These are phyloP conservation scores for Cyaniris semiargus DNA, from an alignment of 2,888 invertebrate genomes.

Conservation along the genomic window DNA sequence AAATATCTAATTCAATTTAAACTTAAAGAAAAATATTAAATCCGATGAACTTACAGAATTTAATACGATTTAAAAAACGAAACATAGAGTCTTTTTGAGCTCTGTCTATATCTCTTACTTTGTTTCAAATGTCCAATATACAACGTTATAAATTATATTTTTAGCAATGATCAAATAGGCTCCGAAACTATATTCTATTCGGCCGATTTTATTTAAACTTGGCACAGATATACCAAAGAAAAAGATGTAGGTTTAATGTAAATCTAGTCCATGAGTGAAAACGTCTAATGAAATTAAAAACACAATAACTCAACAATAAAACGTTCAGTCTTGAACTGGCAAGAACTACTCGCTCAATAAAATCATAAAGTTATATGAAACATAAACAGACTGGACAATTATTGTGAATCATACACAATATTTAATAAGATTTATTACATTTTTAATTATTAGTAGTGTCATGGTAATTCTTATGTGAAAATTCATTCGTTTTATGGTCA, in stretches of 20 bases:
- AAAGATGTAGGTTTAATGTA: background rate
- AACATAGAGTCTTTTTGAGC: too few species aligned
- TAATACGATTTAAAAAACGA: too few species aligned
- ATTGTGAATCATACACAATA: constrained; percentile 8
- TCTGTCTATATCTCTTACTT: too few species aligned
- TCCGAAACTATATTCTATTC: too few species aligned
- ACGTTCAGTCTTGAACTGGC: background rate
- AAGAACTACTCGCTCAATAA: background rate
- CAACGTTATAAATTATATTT: too few species aligned
- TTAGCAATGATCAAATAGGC: too few species aligned
- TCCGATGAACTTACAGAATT: too few species aligned
- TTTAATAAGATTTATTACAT: constrained; percentile 20
- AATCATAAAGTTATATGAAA: constrained; percentile 13
- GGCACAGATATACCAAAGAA: background rate
- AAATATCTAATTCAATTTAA: too few species aligned
- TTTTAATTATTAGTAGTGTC: constrained; percentile 5
- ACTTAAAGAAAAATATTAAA: too few species aligned
- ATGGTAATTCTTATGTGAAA: constrained; percentile 23
- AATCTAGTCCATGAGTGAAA: background rate
- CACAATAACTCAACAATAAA: background rate
- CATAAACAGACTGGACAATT: constrained; percentile 12
- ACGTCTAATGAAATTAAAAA: background rate
- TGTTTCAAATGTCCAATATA: too few species aligned
- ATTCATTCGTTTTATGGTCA: constrained; percentile 1
- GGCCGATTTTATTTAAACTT: too few species aligned